These are phyloP conservation scores for Macrophya alboannulata DNA, from an alignment of 2,888 invertebrate genomes.

Conservation along the genomic window DNA sequence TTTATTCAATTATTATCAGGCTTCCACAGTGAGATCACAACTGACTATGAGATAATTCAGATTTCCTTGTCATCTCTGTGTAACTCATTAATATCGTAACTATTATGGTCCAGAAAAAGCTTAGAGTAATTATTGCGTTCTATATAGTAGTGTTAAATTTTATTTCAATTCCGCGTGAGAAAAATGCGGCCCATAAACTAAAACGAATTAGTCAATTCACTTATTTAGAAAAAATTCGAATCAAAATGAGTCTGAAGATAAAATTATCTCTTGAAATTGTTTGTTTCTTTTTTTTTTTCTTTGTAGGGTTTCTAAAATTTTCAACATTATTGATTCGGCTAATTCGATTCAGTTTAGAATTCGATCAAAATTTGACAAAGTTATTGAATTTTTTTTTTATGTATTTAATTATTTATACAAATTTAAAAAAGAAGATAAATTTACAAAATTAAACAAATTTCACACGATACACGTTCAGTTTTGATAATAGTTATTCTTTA, in stretches of 20 bases:
- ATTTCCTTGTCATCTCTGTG: slow-evolving; percentile 17
- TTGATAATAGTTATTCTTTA: background rate
- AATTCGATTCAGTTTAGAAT: background rate
- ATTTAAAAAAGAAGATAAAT: background rate
- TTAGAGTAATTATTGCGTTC: background rate
- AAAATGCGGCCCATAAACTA: background rate
- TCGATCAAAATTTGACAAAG: background rate
- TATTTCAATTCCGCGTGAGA: background rate
- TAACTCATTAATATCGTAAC: slow-evolving; percentile 38
- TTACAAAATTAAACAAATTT: slow-evolving; percentile 16
- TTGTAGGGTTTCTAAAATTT: background rate
- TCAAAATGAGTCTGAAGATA: background rate
- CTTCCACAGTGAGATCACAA: background rate
- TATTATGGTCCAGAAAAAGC: background rate
- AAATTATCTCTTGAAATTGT: background rate
- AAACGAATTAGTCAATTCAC: background rate
- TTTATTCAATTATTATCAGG: background rate
- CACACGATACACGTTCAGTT: background rate
- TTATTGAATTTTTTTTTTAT: background rate
- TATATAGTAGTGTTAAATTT: background rate
- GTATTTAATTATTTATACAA: background rate
- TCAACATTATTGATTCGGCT: background rate
- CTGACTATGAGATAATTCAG: slow-evolving; percentile 14
- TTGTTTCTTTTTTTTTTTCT: background rate
- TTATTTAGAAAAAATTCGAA: background rate